Evolutionary conservation across 2,888 invertebrate genomes (phyloP), one percentile per base, ranked within the genome.

Genomic region (Synanthedon tipuliformis): DNA sequence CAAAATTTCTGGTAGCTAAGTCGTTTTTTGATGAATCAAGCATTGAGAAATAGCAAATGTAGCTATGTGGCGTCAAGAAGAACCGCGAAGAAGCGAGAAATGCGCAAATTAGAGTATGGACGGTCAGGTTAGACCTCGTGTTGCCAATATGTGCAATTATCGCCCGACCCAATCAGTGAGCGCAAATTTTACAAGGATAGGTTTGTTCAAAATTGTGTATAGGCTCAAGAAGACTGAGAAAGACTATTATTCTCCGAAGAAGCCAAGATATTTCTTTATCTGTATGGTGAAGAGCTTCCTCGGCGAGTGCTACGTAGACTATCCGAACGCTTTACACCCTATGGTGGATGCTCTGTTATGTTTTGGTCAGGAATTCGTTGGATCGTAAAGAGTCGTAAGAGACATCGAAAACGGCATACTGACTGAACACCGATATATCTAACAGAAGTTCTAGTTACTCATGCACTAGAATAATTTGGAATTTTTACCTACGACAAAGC

Each of bases 401-500:
- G 53, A 54, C 45, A 52, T 57, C 23, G 53, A 53, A 53, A 56
- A 58, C 54, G 50, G 55, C 50, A 52, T 54, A 56, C 49, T 56
- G 49, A 52, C 52, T 56, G 56, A 41, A 41, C 56, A 55, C 16
- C 15, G 53, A 51, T 52, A 51, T 52, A 53, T 56, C 51, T 52
- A 56, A 53, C 53, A 40, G 41, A 55, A 55, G 12, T 53, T 41
- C 51, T 50, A 4, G 34, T n/a, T 50, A 27, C 27, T 23, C 51
- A 52, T 51, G 51, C 50, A 41, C 50, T 18, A 18, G 3, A 18
- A 3, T 18, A 53, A 53, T 50, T 27, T 48, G 53, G 48, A 54
- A 15, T 53, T 50, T 50, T 51, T 41, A 52, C 52, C 52, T 45
- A 55, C 50, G 51, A 53, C 18, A 52, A 51, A 50, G 54, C 52